A percentile compares a stretch with the other conserved stretches of the same genome.
These are phyloP conservation scores for Slavum lentiscoides DNA, from an alignment of 2,888 invertebrate genomes.

Conservation along the genomic window DNA sequence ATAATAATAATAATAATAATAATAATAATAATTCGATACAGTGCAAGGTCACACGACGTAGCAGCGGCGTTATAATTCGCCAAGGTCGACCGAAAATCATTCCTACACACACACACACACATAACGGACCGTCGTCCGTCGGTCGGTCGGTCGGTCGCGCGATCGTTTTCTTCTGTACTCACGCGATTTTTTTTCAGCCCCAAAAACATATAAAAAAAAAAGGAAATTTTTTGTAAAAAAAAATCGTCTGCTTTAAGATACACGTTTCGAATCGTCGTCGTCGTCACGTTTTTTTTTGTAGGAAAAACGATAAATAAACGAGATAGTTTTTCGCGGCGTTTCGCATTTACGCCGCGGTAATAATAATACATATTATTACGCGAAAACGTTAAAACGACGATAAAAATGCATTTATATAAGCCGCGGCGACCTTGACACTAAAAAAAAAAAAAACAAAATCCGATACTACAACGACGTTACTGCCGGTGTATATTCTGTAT, in stretches of 20 bases:
- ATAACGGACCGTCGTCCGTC: background rate
- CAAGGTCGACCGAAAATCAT: slow-evolving; percentile 23
- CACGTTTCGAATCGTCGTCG: too few relatives aligned
- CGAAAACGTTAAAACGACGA: background rate
- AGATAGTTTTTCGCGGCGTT: too few relatives aligned
- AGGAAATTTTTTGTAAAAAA: too few relatives aligned
- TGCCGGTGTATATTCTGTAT: background rate
- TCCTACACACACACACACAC: background rate
- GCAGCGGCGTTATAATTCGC: background rate
- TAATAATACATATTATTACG: too few relatives aligned
- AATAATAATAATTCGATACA: slow-evolving; percentile 26
- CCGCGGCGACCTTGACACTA: slow-evolving; percentile 47
- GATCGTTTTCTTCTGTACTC: too few relatives aligned
- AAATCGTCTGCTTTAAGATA: too few relatives aligned
- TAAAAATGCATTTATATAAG: background rate
- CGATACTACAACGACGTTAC: background rate
- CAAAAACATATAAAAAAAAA: too few relatives aligned
- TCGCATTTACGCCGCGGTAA: background rate
- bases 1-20: too few relatives aligned
- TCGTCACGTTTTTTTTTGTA: too few relatives aligned
- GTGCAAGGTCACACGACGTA: slow-evolving; percentile 24
- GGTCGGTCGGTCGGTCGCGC: too few relatives aligned
- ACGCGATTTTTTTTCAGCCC: too few relatives aligned
- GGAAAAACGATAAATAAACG: too few relatives aligned
- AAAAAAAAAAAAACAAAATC: background rate